Base-by-base conservation (phyloP, 2,113 vertebrate genomes). In the Amblyopsis rosae region DNA sequence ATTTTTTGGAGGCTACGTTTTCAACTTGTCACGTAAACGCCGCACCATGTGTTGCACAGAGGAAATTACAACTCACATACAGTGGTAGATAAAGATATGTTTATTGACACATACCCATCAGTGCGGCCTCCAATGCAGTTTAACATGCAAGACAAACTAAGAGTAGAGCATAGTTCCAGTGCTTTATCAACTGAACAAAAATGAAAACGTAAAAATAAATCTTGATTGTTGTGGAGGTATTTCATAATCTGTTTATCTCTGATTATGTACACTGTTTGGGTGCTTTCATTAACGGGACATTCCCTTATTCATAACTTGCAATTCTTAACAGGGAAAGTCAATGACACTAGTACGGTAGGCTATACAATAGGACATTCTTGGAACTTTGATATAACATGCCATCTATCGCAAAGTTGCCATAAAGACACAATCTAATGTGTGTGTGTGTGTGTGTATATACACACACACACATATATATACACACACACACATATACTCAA, bases 51-150 rank as follows among this genome's bases (percentile, higher is more conserved):
- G 16, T 49, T 3, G 54, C 16, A 59, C 59, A n/a, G 57, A 47
- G 5, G 4, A 19, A 10, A 47, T 16, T 9, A 48, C 11, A 62
- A 48, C n/a, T 16, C n/a, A 17, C 26, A 64, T 53, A 70, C 78
- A 82, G 86, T 91, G 94, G 93, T 94, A 93, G 93, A 96, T 96
- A 96, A 93, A 95, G 96, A 98, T 98, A 98, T 97, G 96, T 97
- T 98, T 98, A 99, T 98, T 98, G 94, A 94, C 95, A 95, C 94
- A 99, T 96, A 98, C 95, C 96, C 92, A 98, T 96, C 96, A 96
- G 95, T 96, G 96, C 92, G 95, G 94, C 93, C 94, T 96, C 94
- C 92, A 95, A 96, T 94, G 96, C 93, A 95, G 93, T 95, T 94
- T 93, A 96, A 95, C 96, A 97, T 98, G 96, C 94, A 94, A 93